Conservation (phyloP, 2,797 vertebrate species). For the Caiman crocodilus region DNA sequence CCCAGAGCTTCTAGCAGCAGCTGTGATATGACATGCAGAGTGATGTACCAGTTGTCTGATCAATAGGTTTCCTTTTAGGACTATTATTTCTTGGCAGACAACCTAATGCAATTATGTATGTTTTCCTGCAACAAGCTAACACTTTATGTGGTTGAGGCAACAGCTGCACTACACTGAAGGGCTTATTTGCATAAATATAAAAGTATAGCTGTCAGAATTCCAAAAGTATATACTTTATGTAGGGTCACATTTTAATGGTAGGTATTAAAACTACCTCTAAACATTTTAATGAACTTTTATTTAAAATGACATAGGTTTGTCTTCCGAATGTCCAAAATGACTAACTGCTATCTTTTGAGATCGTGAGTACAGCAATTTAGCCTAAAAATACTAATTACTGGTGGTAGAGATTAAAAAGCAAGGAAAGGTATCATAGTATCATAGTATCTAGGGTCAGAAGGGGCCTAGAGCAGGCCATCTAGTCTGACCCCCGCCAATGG, state of each 20-base stretch:
- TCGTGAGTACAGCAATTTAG: background rate
- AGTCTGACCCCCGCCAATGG: too few relatives aligned
- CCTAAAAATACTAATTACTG: conserved; percentile 19
- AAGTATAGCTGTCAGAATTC: conserved; percentile 38
- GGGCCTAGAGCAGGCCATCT: too few relatives aligned
- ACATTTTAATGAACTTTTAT: background rate
- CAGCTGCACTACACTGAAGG: conserved; percentile 63
- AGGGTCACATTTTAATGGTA: background rate
- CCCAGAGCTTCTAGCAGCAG: conserved; percentile 41
- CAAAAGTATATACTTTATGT: conserved; percentile 9
- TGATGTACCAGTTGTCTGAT: conserved; percentile 52
- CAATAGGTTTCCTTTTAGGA: conserved; percentile 70
- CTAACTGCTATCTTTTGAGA: background rate
- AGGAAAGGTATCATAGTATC: too few relatives aligned
- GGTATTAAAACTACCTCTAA: conserved; percentile 40
- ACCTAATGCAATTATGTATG: conserved; percentile 63
- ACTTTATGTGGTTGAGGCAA: conserved; percentile 58
- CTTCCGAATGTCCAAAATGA: background rate
- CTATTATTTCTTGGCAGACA: conserved; percentile 72
- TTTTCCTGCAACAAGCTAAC: conserved; percentile 72
- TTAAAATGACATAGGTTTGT: background rate
- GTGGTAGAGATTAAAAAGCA: background rate
- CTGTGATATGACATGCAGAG: conserved; percentile 41
- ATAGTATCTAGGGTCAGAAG: too few relatives aligned
- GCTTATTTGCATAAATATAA: conserved; percentile 44